Evolutionary conservation across 2,113 vertebrate species (phyloP), one percentile per base, ranked within the genome.

Genomic region (Erinaceus europaeus): DNA sequence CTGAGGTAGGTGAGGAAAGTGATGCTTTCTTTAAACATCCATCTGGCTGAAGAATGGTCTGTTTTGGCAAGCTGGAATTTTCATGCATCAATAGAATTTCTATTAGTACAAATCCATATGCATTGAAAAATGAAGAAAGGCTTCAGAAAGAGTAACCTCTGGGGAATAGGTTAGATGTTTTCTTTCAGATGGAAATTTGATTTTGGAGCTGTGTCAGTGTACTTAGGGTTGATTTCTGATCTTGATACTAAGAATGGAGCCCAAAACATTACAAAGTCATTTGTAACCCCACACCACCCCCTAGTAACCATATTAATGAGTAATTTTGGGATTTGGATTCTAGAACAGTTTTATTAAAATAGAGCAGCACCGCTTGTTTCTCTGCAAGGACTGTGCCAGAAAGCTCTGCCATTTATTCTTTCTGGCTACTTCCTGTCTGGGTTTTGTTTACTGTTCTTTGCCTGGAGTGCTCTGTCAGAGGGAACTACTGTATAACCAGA

Each of bases 311-410:
- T 73, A 57, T 84, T 84, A 78, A 84, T 89, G 72, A 67, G 72
- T 38, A 71, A 71, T 73, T 71, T 88, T 48, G 64, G 83, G 57
- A 42, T 17, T 83, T 91, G 67, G 15, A 29, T 64, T 92, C 50
- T 89, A 65, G 90, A 86, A 59, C 84, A 71, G 89, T 89, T 93
- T 88, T 76, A 84, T 82, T 95, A 90, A 91, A 69, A 38, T 46
- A 25, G 67, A 73, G 57, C 12, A 27, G 12, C 36, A 48, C 57
- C 53, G 79, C 52, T 36, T 77, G 15, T 80, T 72, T 90, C 67
- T 81, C 59, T 84, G 5, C 6, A n/a, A 80, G 61, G 57, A 89
- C 40, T 21, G n/a, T 91, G 86, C 62, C 86, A 84, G 90, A 76
- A 88, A 15, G 23, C 29, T 34, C 62, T 34, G 50, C 52, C 78